Percentiles rank a stretch among this genome's conserved stretches.
phyloP scores from a whole-genome alignment of 2,113 vertebrate species.

The Dipodomys ordii region DNA sequence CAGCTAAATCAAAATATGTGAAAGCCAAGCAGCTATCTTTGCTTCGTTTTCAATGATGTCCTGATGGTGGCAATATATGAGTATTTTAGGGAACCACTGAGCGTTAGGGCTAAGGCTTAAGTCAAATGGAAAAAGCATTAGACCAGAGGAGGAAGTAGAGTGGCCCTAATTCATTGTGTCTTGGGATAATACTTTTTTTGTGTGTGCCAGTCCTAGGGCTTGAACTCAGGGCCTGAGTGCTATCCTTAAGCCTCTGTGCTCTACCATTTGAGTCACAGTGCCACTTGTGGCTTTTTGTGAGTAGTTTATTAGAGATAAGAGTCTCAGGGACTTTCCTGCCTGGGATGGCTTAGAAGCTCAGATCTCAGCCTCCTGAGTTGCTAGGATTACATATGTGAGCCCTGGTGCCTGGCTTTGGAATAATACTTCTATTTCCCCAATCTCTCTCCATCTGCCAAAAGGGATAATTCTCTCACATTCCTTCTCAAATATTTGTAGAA shows the following conservation, averaged over 20 bases:
- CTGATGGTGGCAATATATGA: neutral
- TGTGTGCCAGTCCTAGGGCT: too few species aligned
- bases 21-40: neutral
- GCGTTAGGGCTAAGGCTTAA: neutral
- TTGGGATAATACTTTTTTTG: neutral
- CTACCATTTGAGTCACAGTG: too few species aligned
- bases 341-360: too few species aligned
- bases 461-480: neutral
- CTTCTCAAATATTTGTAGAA: neutral
- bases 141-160: neutral
- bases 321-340: too few species aligned
- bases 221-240: too few species aligned
- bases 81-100: neutral
- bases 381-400: too few species aligned
- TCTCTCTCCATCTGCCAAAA: neutral
- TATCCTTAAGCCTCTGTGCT: too few species aligned
- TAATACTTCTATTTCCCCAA: neutral
- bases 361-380: too few species aligned
- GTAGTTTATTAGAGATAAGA: too few species aligned
- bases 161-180: neutral
- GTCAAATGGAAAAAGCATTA: neutral
- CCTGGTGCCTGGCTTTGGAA: neutral
- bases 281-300: too few species aligned
- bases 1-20: neutral
- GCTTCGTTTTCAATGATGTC: neutral